phyloP scores from a whole-genome alignment of 2,113 vertebrate species.

The Rostratula benghalensis region DNA sequence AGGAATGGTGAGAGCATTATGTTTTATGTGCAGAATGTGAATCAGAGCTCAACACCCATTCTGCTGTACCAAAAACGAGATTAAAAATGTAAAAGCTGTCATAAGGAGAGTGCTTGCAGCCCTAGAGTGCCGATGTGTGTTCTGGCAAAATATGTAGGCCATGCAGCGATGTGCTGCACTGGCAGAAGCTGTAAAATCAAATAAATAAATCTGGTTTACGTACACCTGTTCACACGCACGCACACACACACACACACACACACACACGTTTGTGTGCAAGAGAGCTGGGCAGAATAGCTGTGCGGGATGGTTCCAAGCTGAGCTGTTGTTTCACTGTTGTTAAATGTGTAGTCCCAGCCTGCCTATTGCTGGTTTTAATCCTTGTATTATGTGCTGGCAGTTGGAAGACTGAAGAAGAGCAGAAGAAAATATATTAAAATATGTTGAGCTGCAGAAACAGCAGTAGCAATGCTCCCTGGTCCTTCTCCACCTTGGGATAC shows the following conservation, averaged over 20 bases:
- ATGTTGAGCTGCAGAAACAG: not conserved
- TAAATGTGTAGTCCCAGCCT: not conserved
- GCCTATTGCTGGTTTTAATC: not conserved
- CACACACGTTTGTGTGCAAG: not conserved
- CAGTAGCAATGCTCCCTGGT: not conserved
- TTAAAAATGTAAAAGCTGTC: not conserved
- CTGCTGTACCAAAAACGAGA: not conserved
- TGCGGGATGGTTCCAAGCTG: not conserved
- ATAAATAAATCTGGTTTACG: not conserved
- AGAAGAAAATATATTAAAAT: not conserved
- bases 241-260: too few relatives aligned
- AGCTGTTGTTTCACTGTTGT: not conserved
- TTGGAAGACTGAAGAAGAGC: not conserved
- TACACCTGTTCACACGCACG: accelerated
- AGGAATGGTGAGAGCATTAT: not conserved
- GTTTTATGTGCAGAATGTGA: not conserved
- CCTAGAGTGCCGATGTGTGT: not conserved
- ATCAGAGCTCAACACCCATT: not conserved
- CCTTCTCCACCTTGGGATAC: not conserved
- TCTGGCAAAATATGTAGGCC: not conserved
- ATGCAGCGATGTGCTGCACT: not conserved
- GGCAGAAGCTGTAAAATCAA: not conserved
- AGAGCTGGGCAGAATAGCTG: not conserved
- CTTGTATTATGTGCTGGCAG: not conserved
- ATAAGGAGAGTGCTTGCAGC: not conserved